Base-by-base conservation (phyloP, 2,113 vertebrate species). In the Tamias sibiricus region DNA sequence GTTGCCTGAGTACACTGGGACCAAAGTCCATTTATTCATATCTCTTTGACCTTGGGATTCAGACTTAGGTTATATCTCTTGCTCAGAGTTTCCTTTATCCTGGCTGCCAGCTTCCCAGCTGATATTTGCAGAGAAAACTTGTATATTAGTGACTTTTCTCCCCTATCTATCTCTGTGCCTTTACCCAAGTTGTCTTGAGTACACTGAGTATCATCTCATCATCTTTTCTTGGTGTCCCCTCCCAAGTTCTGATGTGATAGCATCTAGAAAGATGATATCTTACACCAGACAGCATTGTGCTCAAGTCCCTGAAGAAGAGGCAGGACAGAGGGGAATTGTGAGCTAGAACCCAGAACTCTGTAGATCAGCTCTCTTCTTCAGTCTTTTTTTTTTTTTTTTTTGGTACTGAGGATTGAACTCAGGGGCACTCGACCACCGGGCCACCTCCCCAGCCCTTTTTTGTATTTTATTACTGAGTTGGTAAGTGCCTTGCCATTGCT, bases 91-190 rank as follows among this genome's bases (percentile, higher is more conserved):
- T 74, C 74, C 80, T 42, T 90, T 71, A 32, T 90, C 42, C 37
- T 85, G 40, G 64, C 85, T 66, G 24, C 42, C 54, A 79, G 49
- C 32, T 57, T 91, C 71, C 35, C 26, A 47, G 72, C 49, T 90
- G 26, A 32, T 68, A 82, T 97, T 91, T 95, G 30, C 11, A 35
- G 40, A 71, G 93, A 87, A 96, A 81, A n/a, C 42, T 66, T 74
- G 40, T 91, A 28, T 91, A 32, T 87, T 72, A 54, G 49, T 87
- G 44, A 22, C 12, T 80, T 92, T 88, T 64, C 75, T 89, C 32
- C 68, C n/a, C 28, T 1, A 59, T 69, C 64, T 19, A 28, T 68
- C 30, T 89, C 44, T 62, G 26, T 81, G 2, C 8, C n/a, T 47
- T 93, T 95, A 57, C n/a, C 66, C 17, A 66, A 2, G 47, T 96